Percentiles rank a stretch among this genome's conserved stretches.
Evolutionary conservation across 2,888 invertebrate species (phyloP).

Genomic region (Synergus umbraculus): DNA sequence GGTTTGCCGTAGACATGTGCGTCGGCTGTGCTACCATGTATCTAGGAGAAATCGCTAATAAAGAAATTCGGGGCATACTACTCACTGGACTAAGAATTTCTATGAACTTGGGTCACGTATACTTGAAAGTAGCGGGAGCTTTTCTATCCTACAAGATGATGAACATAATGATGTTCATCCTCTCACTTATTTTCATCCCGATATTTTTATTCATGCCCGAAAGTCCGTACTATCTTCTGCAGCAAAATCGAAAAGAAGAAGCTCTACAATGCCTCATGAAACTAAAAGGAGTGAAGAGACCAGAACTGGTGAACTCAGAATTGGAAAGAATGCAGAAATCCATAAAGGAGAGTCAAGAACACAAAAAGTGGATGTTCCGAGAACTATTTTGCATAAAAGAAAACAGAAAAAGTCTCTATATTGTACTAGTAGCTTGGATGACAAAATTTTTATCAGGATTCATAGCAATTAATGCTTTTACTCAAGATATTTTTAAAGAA

Average conservation of each 20-base stretch:
- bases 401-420: neutral
- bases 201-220: slow-evolving; percentile 48
- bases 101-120: neutral
- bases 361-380: slow-evolving; percentile 7
- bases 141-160: neutral
- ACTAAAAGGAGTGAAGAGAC: neutral
- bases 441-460: neutral
- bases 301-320: neutral
- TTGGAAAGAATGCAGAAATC: neutral
- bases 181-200: slow-evolving; percentile 39
- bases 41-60: slow-evolving; percentile 10
- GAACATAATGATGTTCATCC: slow-evolving; percentile 2
- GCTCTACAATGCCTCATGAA: slow-evolving; percentile 44
- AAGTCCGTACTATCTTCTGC: slow-evolving; percentile 49
- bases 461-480: neutral
- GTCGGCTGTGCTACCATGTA: neutral
- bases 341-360: neutral
- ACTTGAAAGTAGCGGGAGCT: neutral
- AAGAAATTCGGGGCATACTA: slow-evolving; percentile 4
- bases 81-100: neutral
- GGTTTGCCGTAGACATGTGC: neutral
- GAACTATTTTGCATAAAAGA: neutral
- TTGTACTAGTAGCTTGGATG: neutral
- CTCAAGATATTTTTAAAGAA: neutral
- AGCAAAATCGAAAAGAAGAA: slow-evolving; percentile 43